Evolutionary conservation across 2,888 invertebrate genomes (phyloP), one percentile per base, ranked within the genome.

Genomic region (Lingula anatina): DNA sequence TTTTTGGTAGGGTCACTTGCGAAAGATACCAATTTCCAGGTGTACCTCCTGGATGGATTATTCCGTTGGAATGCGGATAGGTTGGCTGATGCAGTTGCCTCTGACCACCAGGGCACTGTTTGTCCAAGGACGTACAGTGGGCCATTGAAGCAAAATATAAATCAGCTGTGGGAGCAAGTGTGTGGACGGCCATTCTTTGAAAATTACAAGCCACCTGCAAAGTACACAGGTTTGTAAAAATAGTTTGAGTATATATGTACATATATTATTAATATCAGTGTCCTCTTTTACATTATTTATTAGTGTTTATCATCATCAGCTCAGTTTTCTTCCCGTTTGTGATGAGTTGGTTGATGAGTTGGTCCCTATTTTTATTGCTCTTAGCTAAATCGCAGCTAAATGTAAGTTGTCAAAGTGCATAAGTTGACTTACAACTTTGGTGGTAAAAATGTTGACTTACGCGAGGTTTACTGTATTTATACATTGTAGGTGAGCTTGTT

Each of bases 21-120:
- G 0, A 54, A 31, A 5, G 51, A 49, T 28, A 36, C 44, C 9
- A 49, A 56, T 36, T 54, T 59, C 35, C 56, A 59, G 31, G 53
- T 47, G 0, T 59, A 44, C 48, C 45, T 59, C 1, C 36, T 57
- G 49, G 57, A 57, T 39, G 55, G 59, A 21, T 21, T 55, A 5
- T 42, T 37, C 23, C 35, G 55, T 2, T 59, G 59, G 57, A 56
- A 58, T 49, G 21, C 28, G 41, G 51, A 58, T 48, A 28, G 55
- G 36, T 36, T n/a, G n/a, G 28, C 28, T 20, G 44, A 31, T 21
- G 57, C 51, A 9, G 28, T 37, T 26, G 15, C 35, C 39, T 35
- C 39, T 44, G 37, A 4, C 38, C 49, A n/a, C n/a, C n/a, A n/a
- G n/a, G 31, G 31, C 9, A 15, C 31, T 12, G 15, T 31, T 15